Evolutionary conservation across 2,797 vertebrate species (phyloP).

Genomic region (Brachyalestes nurse): DNA sequence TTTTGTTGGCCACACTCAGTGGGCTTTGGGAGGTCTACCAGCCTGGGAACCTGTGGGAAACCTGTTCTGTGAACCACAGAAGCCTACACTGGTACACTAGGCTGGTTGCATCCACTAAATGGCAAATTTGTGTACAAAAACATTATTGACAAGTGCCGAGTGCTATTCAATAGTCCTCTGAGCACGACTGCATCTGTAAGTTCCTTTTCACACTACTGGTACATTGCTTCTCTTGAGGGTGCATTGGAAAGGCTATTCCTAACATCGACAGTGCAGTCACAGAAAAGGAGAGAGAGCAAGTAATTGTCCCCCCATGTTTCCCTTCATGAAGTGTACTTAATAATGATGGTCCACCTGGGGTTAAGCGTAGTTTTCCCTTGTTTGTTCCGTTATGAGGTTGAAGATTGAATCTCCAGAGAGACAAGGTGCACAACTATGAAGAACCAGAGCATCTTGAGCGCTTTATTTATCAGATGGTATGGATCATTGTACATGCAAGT

Average conservation of each 20-base stretch:
- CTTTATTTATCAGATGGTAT: conserved; percentile 43
- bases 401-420: conserved; percentile 30
- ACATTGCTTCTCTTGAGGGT: not conserved
- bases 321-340: conserved; percentile 35
- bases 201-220: not conserved
- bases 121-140: not conserved
- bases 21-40: not conserved
- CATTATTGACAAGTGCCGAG: not conserved
- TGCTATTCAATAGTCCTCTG: not conserved
- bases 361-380: conserved; percentile 28
- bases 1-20: not conserved
- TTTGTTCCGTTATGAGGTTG: conserved; percentile 37
- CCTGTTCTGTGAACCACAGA: not conserved
- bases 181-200: not conserved
- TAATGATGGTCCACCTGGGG: conserved; percentile 12
- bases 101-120: not conserved
- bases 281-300: not conserved
- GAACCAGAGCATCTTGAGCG: conserved; percentile 24
- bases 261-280: not conserved
- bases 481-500: conserved; percentile 49
- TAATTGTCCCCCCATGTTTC: not conserved
- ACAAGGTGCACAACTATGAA: conserved; percentile 34
- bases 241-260: not conserved
- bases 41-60: not conserved
- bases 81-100: too few relatives aligned